Conservation (phyloP, 2,888 invertebrate species). For the Rhorus exstirpatorius region DNA sequence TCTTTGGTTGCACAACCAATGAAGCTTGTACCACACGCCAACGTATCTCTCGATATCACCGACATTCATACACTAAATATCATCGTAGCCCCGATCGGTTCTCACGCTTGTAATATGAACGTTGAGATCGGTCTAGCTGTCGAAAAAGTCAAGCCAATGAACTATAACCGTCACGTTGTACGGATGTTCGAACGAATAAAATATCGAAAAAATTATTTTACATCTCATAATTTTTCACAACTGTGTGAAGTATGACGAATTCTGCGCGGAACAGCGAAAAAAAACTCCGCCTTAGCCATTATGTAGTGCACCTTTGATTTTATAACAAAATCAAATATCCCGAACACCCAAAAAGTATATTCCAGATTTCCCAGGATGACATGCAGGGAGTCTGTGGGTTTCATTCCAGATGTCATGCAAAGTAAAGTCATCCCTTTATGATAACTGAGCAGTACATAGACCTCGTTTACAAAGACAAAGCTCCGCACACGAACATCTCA, state of each 20-base stretch:
- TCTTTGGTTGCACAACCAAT: constrained; percentile 19
- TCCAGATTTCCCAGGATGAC: not conserved
- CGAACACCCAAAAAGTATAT: not conserved
- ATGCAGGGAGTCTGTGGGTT: not conserved
- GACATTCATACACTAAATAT: not conserved
- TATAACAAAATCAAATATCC: not conserved
- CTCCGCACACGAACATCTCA: not conserved
- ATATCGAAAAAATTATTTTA: not conserved
- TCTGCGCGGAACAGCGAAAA: not conserved
- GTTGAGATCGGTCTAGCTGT: no score
- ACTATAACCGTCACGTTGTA: not conserved
- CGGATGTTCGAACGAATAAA: not conserved
- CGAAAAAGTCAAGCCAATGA: no score
- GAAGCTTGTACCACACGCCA: not conserved
- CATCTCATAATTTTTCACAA: no score
- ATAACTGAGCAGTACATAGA: not conserved
- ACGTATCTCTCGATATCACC: not conserved
- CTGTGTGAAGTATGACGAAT: not conserved
- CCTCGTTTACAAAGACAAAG: not conserved
- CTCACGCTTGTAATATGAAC: not conserved
- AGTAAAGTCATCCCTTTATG: not conserved
- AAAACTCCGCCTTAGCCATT: not conserved
- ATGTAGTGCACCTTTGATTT: not conserved
- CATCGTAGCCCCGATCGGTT: not conserved
- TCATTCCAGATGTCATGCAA: not conserved